Percentiles rank a stretch among this genome's conserved stretches.
phyloP scores from a whole-genome alignment of 2,797 vertebrate species.

The Nannoperca obscura region DNA sequence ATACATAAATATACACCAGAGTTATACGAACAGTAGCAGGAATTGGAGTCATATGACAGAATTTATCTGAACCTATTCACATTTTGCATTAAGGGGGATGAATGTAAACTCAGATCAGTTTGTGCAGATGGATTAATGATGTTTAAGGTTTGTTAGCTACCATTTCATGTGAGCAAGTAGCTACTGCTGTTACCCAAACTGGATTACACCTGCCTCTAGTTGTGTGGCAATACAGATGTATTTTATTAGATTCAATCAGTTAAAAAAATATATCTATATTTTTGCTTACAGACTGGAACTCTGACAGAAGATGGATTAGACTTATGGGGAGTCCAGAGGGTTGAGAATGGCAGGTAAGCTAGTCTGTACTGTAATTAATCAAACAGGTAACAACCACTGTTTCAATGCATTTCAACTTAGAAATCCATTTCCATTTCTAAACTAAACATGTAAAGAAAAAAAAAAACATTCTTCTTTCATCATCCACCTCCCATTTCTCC shows the following conservation, averaged over 20 bases:
- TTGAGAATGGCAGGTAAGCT: slow-evolving; percentile 88
- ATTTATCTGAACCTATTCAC: background rate
- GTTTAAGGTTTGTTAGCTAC: background rate
- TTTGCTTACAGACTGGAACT: slow-evolving; percentile 91
- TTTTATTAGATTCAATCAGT: background rate
- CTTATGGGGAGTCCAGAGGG: slow-evolving; percentile 95
- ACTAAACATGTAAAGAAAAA: background rate
- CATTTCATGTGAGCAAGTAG: background rate
- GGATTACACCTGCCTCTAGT: background rate
- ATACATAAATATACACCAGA: background rate
- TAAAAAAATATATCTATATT: background rate
- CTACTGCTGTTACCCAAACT: background rate
- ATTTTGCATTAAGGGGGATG: background rate
- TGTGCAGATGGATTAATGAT: background rate
- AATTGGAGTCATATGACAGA: background rate
- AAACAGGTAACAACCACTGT: background rate
- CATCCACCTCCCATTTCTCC: background rate
- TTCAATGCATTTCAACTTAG: background rate
- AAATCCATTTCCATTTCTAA: background rate
- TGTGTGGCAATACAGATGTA: background rate
- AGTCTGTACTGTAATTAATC: background rate
- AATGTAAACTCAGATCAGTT: background rate
- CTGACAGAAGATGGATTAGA: slow-evolving; percentile 98
- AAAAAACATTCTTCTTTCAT: background rate
- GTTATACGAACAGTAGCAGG: background rate